Conservation (phyloP, 1,140 invertebrate genomes). For the Mamestra configurata region DNA sequence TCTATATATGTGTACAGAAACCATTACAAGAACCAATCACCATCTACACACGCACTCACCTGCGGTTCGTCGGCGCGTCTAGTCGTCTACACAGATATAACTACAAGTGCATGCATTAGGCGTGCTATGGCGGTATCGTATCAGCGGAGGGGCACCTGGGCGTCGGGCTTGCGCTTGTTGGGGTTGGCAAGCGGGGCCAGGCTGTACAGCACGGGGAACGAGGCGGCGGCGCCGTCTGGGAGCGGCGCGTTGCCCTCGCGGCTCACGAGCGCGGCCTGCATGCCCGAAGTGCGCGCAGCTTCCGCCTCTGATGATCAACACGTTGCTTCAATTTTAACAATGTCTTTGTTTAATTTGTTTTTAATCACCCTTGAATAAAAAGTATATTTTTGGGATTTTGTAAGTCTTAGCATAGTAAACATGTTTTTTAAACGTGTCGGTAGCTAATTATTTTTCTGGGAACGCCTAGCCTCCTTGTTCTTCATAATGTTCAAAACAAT, state of each 20-base stretch:
- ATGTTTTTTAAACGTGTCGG: too few species aligned
- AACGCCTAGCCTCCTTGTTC: too few species aligned
- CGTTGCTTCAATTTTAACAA: constrained; percentile 5
- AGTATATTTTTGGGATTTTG: background rate
- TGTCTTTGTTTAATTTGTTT: background rate
- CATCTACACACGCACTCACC: constrained; percentile 56
- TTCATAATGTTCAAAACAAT: too few species aligned
- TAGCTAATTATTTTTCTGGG: too few species aligned
- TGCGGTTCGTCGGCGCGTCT: constrained; percentile 35
- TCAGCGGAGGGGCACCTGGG: constrained; percentile 76
- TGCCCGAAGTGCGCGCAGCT: constrained; percentile 93
- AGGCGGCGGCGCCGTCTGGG: constrained; percentile 88
- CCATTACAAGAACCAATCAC: constrained; percentile 22
- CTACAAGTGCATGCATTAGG: constrained; percentile 70
- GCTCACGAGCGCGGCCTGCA: constrained; percentile 90
- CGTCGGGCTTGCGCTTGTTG: constrained; percentile 82
- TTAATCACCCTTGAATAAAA: background rate
- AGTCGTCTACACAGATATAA: constrained; percentile 62
- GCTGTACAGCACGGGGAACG: constrained; percentile 87
- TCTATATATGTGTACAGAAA: constrained; percentile 19
- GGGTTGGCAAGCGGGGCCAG: constrained; percentile 70
- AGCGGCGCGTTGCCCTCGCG: constrained; percentile 93
- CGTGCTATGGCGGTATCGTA: constrained; percentile 47
- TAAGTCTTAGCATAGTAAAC: too few species aligned
- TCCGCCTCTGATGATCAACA: constrained; percentile 90